Evolutionary conservation across 2,888 invertebrate species (phyloP).

Genomic region (Rhogogaster chlorosoma): DNA sequence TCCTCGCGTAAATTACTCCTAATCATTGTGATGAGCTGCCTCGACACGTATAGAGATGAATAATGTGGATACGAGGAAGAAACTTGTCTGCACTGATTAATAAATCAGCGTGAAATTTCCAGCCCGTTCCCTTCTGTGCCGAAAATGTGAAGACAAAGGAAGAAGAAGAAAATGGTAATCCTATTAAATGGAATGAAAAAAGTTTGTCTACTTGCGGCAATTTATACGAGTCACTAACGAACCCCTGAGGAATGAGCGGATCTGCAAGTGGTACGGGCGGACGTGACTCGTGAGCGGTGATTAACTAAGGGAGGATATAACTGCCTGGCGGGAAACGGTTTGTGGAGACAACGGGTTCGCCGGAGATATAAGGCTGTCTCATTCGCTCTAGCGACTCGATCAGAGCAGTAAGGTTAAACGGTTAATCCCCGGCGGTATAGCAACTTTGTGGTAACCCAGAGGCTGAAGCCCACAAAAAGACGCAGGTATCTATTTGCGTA

Average conservation of each 20-base stretch:
- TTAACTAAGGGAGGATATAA: constrained; percentile 41
- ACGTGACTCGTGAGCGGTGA: constrained; percentile 45
- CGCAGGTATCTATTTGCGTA: constrained; percentile 6
- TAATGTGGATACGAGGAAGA: background rate
- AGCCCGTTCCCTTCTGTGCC: background rate
- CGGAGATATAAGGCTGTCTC: background rate
- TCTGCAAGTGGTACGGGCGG: constrained; percentile 44
- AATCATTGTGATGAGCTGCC: background rate
- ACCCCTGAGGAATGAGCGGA: constrained; percentile 44
- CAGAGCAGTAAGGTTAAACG: constrained; percentile 29
- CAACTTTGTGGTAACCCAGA: constrained; percentile 1
- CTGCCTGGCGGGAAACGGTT: constrained; percentile 14
- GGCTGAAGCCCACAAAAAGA: constrained; percentile 13
- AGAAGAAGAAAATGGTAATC: background rate
- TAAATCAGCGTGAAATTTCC: background rate
- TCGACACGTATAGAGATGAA: background rate
- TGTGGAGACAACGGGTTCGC: constrained; percentile 27
- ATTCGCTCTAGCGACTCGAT: constrained; percentile 17
- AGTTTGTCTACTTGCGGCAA: constrained; percentile 24
- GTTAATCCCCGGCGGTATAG: constrained; percentile 29
- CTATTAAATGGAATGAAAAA: constrained; percentile 22
- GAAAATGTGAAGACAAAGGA: background rate
- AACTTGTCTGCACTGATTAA: background rate
- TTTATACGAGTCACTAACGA: constrained; percentile 31
- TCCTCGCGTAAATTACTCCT: background rate